phyloP scores from a whole-genome alignment of 2,888 invertebrate species.

The Tenthredo mesomela region DNA sequence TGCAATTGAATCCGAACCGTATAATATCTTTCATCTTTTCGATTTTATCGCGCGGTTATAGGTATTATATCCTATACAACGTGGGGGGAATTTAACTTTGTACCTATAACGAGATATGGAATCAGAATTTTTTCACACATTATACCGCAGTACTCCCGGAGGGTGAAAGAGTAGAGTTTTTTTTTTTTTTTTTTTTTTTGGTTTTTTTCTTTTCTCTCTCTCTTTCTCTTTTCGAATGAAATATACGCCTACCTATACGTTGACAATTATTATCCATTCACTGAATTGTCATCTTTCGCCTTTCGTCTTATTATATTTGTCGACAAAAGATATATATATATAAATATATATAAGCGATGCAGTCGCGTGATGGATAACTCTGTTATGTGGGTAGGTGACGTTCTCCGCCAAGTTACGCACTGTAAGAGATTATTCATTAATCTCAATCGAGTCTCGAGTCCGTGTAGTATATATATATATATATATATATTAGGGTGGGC shows the following conservation, averaged over 20 bases:
- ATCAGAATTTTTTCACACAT: conserved; percentile 18
- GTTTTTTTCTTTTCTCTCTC: too few relatives aligned
- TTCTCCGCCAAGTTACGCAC: not conserved
- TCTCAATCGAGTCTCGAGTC: conserved; percentile 29
- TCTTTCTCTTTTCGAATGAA: not conserved
- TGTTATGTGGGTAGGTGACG: too few relatives aligned
- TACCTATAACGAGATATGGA: conserved; percentile 1
- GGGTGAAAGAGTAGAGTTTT: not conserved
- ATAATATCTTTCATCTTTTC: conserved; percentile 24
- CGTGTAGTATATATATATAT: too few relatives aligned
- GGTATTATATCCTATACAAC: not conserved
- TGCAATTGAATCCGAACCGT: conserved; percentile 27
- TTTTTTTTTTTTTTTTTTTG: too few relatives aligned
- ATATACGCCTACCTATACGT: not conserved
- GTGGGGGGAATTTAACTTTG: conserved; percentile 1
- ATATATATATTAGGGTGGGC: too few relatives aligned
- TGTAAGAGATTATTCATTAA: conserved; percentile 21
- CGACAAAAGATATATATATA: not conserved
- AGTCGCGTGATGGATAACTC: not conserved
- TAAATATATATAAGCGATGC: not conserved
- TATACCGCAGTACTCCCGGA: not conserved
- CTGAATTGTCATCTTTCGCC: not conserved
- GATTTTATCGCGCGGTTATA: conserved; percentile 23
- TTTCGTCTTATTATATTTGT: conserved; percentile 12
- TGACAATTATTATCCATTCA: not conserved